A percentile compares a stretch with the other conserved stretches of the same genome.
Evolutionary conservation across 2,113 vertebrate genomes (phyloP).

Genomic region (Hylia prasina): DNA sequence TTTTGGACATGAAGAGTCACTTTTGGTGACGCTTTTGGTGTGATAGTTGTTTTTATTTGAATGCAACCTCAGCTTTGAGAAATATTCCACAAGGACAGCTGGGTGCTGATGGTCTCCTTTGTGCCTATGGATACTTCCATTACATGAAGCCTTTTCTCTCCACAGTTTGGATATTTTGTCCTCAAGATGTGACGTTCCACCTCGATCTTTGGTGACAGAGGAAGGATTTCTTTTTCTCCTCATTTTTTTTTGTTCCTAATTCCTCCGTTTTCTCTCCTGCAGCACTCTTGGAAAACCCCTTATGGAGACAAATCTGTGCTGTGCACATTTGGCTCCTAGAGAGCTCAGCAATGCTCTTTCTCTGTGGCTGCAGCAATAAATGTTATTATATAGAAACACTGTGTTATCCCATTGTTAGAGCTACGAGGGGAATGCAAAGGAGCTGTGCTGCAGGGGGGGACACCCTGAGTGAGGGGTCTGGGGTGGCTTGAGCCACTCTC

Average conservation of each 20-base stretch:
- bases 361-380: not conserved
- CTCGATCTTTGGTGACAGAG: not conserved
- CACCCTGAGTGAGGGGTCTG: not conserved
- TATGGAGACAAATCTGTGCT: not conserved
- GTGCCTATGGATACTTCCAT: not conserved
- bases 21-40: not conserved
- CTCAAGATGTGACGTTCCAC: not conserved
- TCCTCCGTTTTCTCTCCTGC: not conserved
- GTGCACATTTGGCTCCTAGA: not conserved
- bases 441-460: not conserved
- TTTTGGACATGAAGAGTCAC: not conserved
- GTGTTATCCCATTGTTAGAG: not conserved
- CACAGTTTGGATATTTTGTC: not conserved
- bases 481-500: accelerated
- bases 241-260: not conserved
- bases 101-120: not conserved
- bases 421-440: not conserved
- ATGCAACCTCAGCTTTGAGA: not conserved
- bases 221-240: not conserved
- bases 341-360: not conserved
- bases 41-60: not conserved
- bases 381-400: not conserved
- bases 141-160: not conserved
- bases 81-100: not conserved
- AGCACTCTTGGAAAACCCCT: not conserved